phyloP scores from a whole-genome alignment of 2,113 vertebrate genomes.

The Zosterops lateralis region DNA sequence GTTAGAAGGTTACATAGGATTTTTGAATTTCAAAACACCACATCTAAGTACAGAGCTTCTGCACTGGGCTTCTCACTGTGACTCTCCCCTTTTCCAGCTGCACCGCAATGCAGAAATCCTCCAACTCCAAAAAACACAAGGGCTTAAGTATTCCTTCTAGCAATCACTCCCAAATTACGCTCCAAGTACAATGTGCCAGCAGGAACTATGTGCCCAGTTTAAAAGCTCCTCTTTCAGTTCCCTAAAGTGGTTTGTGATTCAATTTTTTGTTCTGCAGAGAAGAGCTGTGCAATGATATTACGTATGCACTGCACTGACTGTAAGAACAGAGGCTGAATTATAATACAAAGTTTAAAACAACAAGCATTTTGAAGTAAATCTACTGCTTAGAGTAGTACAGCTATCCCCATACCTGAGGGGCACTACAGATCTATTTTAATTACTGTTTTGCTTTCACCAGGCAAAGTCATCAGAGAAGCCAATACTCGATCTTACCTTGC shows the following conservation, averaged over 20 bases:
- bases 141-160: background rate
- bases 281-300: background rate
- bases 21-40: background rate
- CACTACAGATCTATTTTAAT: background rate
- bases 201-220: background rate
- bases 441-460: background rate
- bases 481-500: background rate
- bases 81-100: background rate
- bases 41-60: background rate
- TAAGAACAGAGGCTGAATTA: background rate
- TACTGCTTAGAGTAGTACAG: background rate
- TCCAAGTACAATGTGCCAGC: background rate
- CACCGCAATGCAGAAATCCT: background rate
- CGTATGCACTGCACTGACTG: background rate
- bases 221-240: background rate
- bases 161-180: background rate
- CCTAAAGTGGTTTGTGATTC: background rate
- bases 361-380: background rate
- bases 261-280: background rate
- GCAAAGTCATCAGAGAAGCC: background rate
- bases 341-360: background rate
- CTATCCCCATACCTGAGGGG: background rate
- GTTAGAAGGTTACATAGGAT: background rate
- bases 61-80: background rate
- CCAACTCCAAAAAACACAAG: background rate